Conservation (phyloP, 2,888 invertebrate species). For the Deilephila porcellus region DNA sequence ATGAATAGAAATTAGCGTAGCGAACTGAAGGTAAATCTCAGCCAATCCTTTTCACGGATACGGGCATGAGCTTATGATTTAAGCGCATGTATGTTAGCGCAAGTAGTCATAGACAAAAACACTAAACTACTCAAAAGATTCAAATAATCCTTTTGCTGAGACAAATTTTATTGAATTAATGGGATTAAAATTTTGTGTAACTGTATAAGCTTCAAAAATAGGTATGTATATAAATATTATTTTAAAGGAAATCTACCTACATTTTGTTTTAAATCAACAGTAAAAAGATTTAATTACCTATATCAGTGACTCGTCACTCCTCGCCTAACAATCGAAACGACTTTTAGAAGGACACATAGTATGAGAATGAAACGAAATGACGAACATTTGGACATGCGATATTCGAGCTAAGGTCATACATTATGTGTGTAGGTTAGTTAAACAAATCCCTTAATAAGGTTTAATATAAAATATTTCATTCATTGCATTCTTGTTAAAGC, state of each 20-base stretch:
- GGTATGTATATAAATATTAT: too few relatives aligned
- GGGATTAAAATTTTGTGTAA: too few relatives aligned
- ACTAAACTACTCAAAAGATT: too few relatives aligned
- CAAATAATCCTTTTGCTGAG: too few relatives aligned
- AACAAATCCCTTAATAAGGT: slow-evolving; percentile 28
- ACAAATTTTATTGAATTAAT: too few relatives aligned
- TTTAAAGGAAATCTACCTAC: not conserved
- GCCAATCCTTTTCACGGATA: too few relatives aligned
- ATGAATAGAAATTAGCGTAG: too few relatives aligned
- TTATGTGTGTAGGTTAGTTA: slow-evolving; percentile 38
- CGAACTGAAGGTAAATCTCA: too few relatives aligned
- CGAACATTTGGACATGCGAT: slow-evolving; percentile 6
- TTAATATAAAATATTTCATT: slow-evolving; percentile 25
- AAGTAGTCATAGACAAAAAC: too few relatives aligned
- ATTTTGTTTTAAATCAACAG: not conserved
- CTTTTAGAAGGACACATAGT: not conserved
- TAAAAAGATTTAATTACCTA: not conserved
- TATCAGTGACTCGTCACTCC: not conserved
- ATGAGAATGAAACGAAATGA: slow-evolving; percentile 1
- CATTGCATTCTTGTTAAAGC: not conserved
- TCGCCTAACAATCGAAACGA: not conserved
- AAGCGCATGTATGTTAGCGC: too few relatives aligned
- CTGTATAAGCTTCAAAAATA: too few relatives aligned
- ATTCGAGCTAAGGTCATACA: slow-evolving; percentile 28
- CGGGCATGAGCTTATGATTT: too few relatives aligned